Evolutionary conservation across 2,888 invertebrate species (phyloP).

Genomic region (Vannuccia rotundouncinata): DNA sequence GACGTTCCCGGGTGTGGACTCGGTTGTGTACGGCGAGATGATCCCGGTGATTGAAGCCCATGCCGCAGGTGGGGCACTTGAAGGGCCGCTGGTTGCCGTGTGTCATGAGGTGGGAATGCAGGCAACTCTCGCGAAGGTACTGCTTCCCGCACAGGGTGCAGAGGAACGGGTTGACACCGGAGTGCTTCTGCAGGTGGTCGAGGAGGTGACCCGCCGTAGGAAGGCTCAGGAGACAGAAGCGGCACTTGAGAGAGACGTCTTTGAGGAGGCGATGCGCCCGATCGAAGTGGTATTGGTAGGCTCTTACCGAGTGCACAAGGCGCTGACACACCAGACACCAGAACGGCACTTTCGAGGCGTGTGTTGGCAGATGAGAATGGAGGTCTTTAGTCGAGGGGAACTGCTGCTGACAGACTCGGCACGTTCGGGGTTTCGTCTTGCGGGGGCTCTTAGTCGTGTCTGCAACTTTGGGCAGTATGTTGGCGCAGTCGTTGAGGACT

Average conservation of each 20-base stretch:
- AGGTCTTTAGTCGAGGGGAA: neutral
- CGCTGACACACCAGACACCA: neutral
- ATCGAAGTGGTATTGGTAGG: neutral
- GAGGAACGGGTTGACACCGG: neutral
- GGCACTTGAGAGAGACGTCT: neutral
- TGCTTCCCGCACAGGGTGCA: neutral
- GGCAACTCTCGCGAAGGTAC: neutral
- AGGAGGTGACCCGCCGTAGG: neutral
- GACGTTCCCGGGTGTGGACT: neutral
- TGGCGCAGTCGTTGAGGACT: neutral
- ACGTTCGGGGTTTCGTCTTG: neutral
- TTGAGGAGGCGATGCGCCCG: neutral
- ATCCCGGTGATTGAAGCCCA: neutral
- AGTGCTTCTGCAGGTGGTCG: neutral
- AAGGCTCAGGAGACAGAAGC: neutral
- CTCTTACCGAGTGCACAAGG: neutral
- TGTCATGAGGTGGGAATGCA: neutral
- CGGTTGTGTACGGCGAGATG: neutral
- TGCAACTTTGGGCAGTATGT: neutral
- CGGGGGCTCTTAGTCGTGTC: neutral
- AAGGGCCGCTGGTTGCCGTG: neutral
- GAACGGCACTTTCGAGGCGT: neutral
- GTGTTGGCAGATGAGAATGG: neutral
- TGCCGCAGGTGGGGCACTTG: neutral
- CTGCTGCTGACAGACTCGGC: neutral